These are phyloP conservation scores for Ostrea denselamellosa DNA, from an alignment of 1,140 invertebrate genomes.

Conservation along the genomic window DNA sequence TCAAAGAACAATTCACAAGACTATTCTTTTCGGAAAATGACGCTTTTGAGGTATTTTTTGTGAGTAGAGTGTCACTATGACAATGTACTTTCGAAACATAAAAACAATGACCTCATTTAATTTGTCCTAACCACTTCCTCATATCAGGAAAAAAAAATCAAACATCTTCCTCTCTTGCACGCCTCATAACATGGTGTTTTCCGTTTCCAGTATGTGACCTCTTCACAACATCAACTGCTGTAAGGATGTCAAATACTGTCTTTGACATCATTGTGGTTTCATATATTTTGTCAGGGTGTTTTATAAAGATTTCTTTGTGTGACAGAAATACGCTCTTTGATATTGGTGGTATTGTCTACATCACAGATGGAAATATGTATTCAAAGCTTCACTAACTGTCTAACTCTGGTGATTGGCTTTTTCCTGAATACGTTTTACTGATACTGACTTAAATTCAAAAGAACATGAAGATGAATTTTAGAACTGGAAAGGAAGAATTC, in stretches of 20 bases:
- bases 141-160: slow-evolving; percentile 38
- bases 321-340: not conserved
- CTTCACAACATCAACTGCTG: not conserved
- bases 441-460: too few relatives aligned
- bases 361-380: too few relatives aligned
- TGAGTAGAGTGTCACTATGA: slow-evolving; percentile 1
- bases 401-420: too few relatives aligned
- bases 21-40: slow-evolving; percentile 7
- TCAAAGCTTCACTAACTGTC: too few relatives aligned
- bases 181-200: not conserved
- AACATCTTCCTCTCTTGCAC: not conserved
- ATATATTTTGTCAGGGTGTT: not conserved
- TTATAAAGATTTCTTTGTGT: not conserved
- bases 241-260: not conserved
- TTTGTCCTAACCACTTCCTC: not conserved
- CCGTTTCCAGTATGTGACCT: not conserved
- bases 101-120: slow-evolving; percentile 23
- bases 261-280: not conserved
- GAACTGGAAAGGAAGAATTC: too few relatives aligned
- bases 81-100: slow-evolving; percentile 11
- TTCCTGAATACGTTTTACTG: too few relatives aligned
- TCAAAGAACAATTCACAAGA: not conserved
- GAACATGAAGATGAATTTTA: too few relatives aligned
- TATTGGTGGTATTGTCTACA: too few relatives aligned
- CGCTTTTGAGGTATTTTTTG: slow-evolving; percentile 4